phyloP scores from a whole-genome alignment of 2,888 invertebrate species.

The Altica lythri region DNA sequence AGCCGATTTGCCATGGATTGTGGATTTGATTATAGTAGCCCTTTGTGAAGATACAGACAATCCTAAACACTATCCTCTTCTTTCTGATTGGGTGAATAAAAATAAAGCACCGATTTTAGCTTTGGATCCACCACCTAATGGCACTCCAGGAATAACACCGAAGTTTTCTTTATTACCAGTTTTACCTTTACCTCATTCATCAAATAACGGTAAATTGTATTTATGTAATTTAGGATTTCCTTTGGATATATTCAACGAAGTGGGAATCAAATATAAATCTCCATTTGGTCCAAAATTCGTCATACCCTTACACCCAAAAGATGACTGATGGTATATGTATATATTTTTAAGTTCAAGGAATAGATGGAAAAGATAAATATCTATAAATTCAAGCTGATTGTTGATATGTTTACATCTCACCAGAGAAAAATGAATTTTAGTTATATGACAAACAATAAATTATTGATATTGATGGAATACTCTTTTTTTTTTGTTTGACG shows the following conservation, averaged over 20 bases:
- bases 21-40: constrained; percentile 64
- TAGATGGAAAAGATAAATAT: no score
- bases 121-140: constrained; percentile 75
- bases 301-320: constrained; percentile 68
- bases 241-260: constrained; percentile 72
- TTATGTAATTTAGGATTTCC: constrained; percentile 86
- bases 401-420: no score
- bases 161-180: constrained; percentile 75
- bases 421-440: no score
- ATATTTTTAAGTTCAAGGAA: no score
- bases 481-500: no score
- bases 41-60: constrained; percentile 58
- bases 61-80: constrained; percentile 58
- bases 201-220: constrained; percentile 75
- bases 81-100: constrained; percentile 71
- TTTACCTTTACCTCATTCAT: constrained; percentile 69
- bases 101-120: constrained; percentile 75
- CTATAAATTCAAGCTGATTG: no score
- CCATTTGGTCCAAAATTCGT: constrained; percentile 85
- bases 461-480: no score
- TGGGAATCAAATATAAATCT: constrained; percentile 78
- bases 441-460: no score
- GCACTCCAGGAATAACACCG: constrained; percentile 63
- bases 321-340: constrained; percentile 35
- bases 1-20: constrained; percentile 57